Conservation (phyloP, 2,797 vertebrate species). For the Poeciliopsis paucimaculata region DNA sequence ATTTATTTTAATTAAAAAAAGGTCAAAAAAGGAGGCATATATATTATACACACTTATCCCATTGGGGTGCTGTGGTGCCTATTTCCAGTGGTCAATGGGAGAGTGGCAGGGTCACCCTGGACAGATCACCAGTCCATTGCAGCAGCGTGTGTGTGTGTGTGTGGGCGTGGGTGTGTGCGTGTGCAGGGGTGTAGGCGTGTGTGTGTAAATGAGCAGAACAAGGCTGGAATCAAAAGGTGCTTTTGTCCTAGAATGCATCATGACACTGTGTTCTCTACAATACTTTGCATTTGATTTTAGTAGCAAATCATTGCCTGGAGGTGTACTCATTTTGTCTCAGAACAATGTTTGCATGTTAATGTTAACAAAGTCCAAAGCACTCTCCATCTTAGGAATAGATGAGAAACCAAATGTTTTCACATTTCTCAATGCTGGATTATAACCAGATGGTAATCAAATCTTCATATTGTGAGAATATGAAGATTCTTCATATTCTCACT, state of each 20-base stretch:
- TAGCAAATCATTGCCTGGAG: background rate
- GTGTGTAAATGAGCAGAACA: background rate
- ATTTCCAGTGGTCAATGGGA: too few relatives aligned
- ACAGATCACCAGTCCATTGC: too few relatives aligned
- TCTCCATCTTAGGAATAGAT: background rate
- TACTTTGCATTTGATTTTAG: slow-evolving; percentile 3
- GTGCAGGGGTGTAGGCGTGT: accelerated
- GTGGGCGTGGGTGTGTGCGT: too few relatives aligned
- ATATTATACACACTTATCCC: too few relatives aligned
- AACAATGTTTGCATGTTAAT: background rate
- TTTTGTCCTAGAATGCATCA: background rate
- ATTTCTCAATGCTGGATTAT: background rate
- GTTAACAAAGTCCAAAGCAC: background rate
- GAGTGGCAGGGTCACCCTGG: too few relatives aligned
- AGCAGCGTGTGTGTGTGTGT: too few relatives aligned
- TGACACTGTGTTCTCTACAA: background rate
- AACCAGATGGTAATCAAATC: background rate
- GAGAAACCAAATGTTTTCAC: background rate
- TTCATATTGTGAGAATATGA: background rate
- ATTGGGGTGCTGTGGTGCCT: too few relatives aligned
- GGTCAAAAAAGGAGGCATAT: background rate
- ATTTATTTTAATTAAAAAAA: background rate
- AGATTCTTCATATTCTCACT: too few relatives aligned
- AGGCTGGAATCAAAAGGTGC: background rate
- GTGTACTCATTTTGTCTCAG: background rate